Base-by-base conservation (phyloP, 2,888 invertebrate species). In the Synergus umbraculus region DNA sequence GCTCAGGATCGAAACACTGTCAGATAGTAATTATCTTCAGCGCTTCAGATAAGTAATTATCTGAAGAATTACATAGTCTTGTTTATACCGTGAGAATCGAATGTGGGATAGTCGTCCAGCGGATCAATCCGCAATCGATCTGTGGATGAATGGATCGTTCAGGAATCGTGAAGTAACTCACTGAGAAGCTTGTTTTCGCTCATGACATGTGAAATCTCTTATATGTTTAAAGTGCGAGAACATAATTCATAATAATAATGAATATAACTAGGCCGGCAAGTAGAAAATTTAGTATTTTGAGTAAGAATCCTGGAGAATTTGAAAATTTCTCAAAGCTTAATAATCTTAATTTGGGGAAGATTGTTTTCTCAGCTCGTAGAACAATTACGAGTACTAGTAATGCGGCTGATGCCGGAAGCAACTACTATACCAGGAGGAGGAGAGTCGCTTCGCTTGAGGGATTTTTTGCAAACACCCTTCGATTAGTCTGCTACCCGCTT, bases 401-500 rank as follows among this genome's bases (percentile, higher is more conserved):
- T 80, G 80, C 66, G 5, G 54, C 43, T 78, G 29, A 76, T 80
- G 80, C 78, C 80, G 80, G 80, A 80, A 80, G 80, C 63, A 66
- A 58, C n/a, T 18, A 22, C 13, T 60, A 76, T 18, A 22, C 13
- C 41, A 76, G 15, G 4, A 8, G 54, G 49, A 54, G 43, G 13
- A 15, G 22, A 49, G 69, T 22, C 69, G 44, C 44, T 69, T 29
- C 22, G 15, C 13, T 22, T 37, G 12, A 76, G 58, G 22, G 13
- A 49, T 54, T 58, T 60, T 22, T 60, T 60, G 12, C 60, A 12
- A 60, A 60, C 22, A 60, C 22, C 60, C 22, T 60, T 60, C 22
- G 60, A 60, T 60, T 60, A 60, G 60, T 60, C 49, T 41, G 78
- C 78, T 78, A 78, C 76, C 73, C 64, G 41, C 41, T 60, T 77